Evolutionary conservation across 2,113 vertebrate genomes (phyloP).

Genomic region (Ptilonorhynchus violaceus): DNA sequence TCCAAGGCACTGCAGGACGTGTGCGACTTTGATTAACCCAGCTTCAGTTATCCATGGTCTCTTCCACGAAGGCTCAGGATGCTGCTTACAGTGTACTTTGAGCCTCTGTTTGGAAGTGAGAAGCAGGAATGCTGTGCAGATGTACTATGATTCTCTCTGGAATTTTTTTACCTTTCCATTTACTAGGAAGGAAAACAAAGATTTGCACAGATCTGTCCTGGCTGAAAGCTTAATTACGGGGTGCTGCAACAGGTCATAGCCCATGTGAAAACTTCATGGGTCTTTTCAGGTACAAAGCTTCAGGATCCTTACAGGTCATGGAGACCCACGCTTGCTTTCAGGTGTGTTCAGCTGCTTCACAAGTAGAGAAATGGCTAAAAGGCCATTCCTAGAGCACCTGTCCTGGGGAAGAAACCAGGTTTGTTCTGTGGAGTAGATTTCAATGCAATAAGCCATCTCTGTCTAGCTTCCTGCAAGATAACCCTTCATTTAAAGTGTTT

Average conservation of each 20-base stretch:
- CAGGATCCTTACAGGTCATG: not conserved
- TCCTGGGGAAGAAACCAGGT: not conserved
- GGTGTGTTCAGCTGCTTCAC: not conserved
- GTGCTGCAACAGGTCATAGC: not conserved
- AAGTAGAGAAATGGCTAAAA: not conserved
- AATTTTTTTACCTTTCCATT: not conserved
- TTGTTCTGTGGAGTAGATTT: not conserved
- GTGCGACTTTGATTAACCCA: not conserved
- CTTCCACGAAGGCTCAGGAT: not conserved
- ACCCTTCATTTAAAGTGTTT: not conserved
- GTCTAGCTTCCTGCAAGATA: not conserved
- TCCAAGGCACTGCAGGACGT: not conserved
- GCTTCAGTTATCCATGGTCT: not conserved
- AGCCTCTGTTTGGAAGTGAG: not conserved
- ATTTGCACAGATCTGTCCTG: not conserved
- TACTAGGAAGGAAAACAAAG: not conserved
- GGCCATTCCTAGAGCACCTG: not conserved
- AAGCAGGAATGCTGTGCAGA: not conserved
- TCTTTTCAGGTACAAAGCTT: not conserved
- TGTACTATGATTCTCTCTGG: not conserved
- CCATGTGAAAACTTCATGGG: not conserved
- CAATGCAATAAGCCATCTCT: not conserved
- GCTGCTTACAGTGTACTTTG: not conserved
- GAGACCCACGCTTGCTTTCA: not conserved
- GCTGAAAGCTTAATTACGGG: not conserved